Conservation (phyloP, 2,888 invertebrate genomes). For the Callyntrura sp. region DNA sequence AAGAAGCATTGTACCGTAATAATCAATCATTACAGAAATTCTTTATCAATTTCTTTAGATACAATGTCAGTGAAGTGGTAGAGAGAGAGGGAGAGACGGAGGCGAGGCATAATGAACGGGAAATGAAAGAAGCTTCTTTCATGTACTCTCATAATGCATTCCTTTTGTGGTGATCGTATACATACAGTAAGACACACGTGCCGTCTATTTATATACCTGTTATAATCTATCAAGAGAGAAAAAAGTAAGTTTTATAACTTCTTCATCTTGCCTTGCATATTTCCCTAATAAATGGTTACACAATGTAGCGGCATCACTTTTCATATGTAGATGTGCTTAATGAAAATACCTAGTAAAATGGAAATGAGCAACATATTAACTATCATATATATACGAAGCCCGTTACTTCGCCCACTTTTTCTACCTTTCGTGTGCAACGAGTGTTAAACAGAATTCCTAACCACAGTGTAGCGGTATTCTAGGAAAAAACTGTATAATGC, state of each 20-base stretch:
- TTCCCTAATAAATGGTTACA: conserved; percentile 40
- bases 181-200: too few relatives aligned
- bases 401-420: background rate
- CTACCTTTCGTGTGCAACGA: background rate
- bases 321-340: conserved; percentile 13
- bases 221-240: background rate
- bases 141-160: background rate
- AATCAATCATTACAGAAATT: background rate
- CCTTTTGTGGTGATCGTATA: background rate
- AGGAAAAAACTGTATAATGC: too few relatives aligned
- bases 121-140: background rate
- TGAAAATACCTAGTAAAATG: conserved; percentile 33
- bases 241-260: background rate
- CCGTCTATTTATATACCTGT: background rate
- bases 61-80: background rate
- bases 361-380: conserved; percentile 18
- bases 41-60: too few relatives aligned
- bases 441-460: too few relatives aligned
- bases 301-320: background rate
- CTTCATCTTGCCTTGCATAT: background rate
- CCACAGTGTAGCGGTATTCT: too few relatives aligned
- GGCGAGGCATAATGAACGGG: conserved; percentile 28
- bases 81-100: too few relatives aligned
- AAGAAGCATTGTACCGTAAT: conserved; percentile 21
- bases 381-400: background rate